phyloP scores from a whole-genome alignment of 2,888 invertebrate genomes.

The Ichneumoninae sp. region DNA sequence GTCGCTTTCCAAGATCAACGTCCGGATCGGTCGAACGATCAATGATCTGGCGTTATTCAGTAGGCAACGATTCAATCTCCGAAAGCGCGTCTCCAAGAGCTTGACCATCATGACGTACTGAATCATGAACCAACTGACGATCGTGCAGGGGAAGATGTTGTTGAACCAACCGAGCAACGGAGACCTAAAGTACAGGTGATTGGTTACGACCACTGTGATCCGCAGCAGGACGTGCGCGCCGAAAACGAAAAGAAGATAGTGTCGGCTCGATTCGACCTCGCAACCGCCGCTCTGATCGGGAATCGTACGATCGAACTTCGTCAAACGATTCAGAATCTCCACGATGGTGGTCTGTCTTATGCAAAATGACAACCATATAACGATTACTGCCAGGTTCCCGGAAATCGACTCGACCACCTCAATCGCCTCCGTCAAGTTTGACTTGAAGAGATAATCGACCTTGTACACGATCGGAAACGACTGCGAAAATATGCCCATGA shows the following conservation, averaged over 20 bases:
- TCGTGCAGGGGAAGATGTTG: constrained; percentile 13
- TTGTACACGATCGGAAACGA: constrained; percentile 22
- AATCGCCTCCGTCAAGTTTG: constrained; percentile 31
- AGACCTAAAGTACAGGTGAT: neutral
- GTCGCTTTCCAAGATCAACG: neutral
- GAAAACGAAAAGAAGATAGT: neutral
- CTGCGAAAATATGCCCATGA: constrained; percentile 22
- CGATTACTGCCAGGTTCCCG: constrained; percentile 1
- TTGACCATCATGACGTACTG: constrained; percentile 63
- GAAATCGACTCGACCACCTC: constrained; percentile 35
- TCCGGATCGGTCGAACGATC: neutral
- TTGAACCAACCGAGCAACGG: constrained; percentile 5
- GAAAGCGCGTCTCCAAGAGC: constrained; percentile 48
- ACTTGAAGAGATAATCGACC: constrained; percentile 19
- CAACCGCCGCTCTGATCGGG: neutral
- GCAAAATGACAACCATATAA: neutral
- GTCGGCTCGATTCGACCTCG: neutral
- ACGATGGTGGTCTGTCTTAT: neutral
- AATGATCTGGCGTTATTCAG: neutral
- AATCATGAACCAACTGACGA: constrained; percentile 47
- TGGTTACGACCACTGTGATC: neutral
- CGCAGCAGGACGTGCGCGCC: constrained; percentile 12
- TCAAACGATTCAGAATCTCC: constrained; percentile 29
- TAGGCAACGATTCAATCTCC: constrained; percentile 51
- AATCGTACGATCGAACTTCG: neutral